Evolutionary conservation across 2,888 invertebrate genomes (phyloP), one percentile per base, ranked within the genome.

Genomic region (Eucriotettix oculatus): DNA sequence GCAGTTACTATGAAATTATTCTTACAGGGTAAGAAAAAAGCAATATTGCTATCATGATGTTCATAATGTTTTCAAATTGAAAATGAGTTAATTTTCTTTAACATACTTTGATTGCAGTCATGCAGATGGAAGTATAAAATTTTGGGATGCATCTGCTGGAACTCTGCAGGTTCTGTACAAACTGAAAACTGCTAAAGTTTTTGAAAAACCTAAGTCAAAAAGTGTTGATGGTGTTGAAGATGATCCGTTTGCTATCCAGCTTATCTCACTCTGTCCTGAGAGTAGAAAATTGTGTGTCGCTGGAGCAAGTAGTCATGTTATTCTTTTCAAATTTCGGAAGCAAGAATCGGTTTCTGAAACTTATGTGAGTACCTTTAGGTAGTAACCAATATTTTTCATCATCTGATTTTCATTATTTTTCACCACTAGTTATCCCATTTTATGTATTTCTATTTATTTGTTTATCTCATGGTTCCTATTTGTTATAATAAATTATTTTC

Each of bases 121-220:
- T 76, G 91, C 96, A 65, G 99, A 99, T 76, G 99, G 99, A 58
- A 95, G 95, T 71, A 81, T 99, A 61, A 97, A 97, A 75, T 99
- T 99, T 76, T 99, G 98, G 98, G 98, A 99, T 75, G 94, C 95
- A 56, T 94, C 95, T 70, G 94, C 93, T 59, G 95, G 95, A 66
- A 90, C 91, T 64, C 80, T 99, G 68, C 96, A 97, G 80, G 88
- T 96, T 70, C 82, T 98, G 71, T 98, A 98, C 79, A 97, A 97
- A 81, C 78, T 98, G 71, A 98, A 97, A 80, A 96, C 96, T 72
- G 90, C 92, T 67, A 96, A 97, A 79, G 81, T 88, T 60, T 89
- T 90, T 73, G 90, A 90, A 71, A 83, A 85, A 70, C 83, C 85
- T 65, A 82, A 79, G 71, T 75, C 80, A 61, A 77, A 81, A 65